Percentiles rank a stretch among this genome's conserved stretches.
Evolutionary conservation across 2,113 vertebrate species (phyloP).

Genomic region (Machaerirhynchus nigripectus): DNA sequence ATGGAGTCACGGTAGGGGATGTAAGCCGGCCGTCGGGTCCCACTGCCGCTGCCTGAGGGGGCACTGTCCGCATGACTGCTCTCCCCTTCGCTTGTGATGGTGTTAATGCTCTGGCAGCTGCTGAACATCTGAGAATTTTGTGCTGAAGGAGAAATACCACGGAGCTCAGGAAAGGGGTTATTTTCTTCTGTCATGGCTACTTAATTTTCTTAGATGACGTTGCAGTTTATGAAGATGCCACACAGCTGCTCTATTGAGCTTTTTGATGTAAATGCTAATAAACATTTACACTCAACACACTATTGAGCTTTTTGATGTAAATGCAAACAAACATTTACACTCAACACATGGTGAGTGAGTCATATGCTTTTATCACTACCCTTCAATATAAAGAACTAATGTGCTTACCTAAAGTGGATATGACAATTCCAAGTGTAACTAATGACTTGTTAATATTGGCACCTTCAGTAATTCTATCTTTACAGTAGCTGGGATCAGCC

Average conservation of each 20-base stretch:
- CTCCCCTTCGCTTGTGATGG: constrained; percentile 81
- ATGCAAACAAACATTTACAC: background rate
- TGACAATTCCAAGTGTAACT: constrained; percentile 95
- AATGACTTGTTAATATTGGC: constrained; percentile 98
- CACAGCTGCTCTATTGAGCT: background rate
- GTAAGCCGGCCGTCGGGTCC: constrained; percentile 79
- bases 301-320: background rate
- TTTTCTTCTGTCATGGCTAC: background rate
- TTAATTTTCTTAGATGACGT: background rate
- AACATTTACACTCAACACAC: background rate
- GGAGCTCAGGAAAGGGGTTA: background rate
- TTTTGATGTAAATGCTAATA: background rate
- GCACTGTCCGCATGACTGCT: constrained; percentile 70
- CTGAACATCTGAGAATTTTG: constrained; percentile 95
- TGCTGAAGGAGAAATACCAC: constrained; percentile 71
- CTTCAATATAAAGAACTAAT: background rate
- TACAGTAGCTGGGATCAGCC: constrained; percentile 93
- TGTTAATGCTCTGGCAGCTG: constrained; percentile 93
- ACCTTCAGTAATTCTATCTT: constrained; percentile 92
- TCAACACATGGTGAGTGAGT: fast-evolving
- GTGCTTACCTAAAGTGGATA: constrained; percentile 90
- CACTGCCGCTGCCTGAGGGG: constrained; percentile 45
- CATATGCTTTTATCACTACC: background rate
- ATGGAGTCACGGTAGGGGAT: constrained; percentile 96
- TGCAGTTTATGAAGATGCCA: background rate